Evolutionary conservation across 2,797 vertebrate species (phyloP).

Genomic region (Danio jaintianensis): DNA sequence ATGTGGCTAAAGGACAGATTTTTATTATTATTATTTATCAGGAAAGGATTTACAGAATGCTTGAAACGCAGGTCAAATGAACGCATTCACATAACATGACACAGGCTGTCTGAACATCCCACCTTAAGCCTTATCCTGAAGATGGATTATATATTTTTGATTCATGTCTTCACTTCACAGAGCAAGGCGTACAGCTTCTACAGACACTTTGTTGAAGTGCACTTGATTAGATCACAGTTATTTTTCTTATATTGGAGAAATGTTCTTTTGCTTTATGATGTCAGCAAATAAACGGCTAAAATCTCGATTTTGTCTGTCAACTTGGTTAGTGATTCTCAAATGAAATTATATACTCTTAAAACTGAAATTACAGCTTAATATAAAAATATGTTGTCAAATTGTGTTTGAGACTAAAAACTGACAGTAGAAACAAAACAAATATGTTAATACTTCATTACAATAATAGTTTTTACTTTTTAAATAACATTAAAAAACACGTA

Average conservation of each 20-base stretch:
- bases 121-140: constrained; percentile 81
- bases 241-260: constrained; percentile 78
- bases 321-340: neutral
- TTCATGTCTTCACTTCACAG: constrained; percentile 75
- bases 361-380: neutral
- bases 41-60: constrained; percentile 3
- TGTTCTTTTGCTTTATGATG: constrained; percentile 76
- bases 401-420: neutral
- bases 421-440: too few species aligned
- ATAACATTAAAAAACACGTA: too few species aligned
- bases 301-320: constrained; percentile 45
- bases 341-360: neutral
- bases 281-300: constrained; percentile 83
- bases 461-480: too few species aligned
- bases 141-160: constrained; percentile 70
- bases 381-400: neutral
- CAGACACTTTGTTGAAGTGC: constrained; percentile 78
- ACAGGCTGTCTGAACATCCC: constrained; percentile 68
- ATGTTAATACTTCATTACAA: too few species aligned
- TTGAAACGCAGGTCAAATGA: constrained; percentile 22
- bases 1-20: neutral
- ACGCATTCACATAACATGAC: constrained; percentile 54
- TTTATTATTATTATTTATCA: constrained; percentile 13
- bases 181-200: constrained; percentile 64
- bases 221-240: constrained; percentile 81